Percentiles rank a stretch among this genome's conserved stretches.
phyloP scores from a whole-genome alignment of 2,113 vertebrate species.

The Sceloporus tristichus region DNA sequence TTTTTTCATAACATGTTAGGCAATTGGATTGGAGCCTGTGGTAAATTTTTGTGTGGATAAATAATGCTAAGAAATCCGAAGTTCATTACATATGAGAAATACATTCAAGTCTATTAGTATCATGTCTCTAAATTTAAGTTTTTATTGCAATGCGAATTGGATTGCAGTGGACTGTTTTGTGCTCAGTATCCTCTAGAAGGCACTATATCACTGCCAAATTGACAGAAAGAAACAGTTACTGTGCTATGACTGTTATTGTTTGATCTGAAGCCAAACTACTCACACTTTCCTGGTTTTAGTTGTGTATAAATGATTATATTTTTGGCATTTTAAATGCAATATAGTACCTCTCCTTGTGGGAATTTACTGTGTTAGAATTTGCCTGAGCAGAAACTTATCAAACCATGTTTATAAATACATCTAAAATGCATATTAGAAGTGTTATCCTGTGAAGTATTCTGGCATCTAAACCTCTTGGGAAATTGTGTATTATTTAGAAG shows the following conservation, averaged over 20 bases:
- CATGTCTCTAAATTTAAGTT: neutral
- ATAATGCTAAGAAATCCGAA: neutral
- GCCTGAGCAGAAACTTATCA: rapidly evolving
- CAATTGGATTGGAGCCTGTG: neutral
- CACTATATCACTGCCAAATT: constrained; percentile 12
- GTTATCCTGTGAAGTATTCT: neutral
- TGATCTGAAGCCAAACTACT: rapidly evolving
- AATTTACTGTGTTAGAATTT: neutral
- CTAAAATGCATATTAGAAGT: neutral
- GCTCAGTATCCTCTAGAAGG: constrained; percentile 53
- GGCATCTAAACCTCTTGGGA: constrained; percentile 6
- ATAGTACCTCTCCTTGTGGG: rapidly evolving
- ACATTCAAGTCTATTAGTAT: neutral
- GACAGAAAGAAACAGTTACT: rapidly evolving
- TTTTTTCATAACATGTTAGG: neutral
- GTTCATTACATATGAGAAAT: neutral
- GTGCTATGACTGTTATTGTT: neutral
- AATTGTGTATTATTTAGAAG: neutral
- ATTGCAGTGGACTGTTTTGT: neutral
- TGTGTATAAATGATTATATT: rapidly evolving
- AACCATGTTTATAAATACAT: neutral
- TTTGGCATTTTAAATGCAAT: rapidly evolving
- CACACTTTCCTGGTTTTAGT: rapidly evolving
- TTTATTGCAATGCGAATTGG: neutral
- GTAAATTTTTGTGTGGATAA: neutral